Percentiles rank a stretch among this genome's conserved stretches.
Conservation (phyloP, 1,140 invertebrate genomes). For the Campoletis sonorensis region DNA sequence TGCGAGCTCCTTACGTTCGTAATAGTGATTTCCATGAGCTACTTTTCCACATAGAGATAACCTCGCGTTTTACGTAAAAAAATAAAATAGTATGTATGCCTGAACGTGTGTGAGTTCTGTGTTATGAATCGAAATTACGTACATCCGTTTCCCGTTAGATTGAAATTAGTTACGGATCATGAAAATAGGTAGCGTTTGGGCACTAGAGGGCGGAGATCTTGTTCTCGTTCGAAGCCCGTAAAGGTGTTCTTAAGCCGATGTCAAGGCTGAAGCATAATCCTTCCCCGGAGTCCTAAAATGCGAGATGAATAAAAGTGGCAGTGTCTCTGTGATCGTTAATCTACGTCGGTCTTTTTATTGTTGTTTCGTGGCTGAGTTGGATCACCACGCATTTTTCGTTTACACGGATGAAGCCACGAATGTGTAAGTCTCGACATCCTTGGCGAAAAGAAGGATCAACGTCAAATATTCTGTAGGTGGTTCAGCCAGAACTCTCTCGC, state of each 20-base stretch:
- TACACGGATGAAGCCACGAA: not conserved
- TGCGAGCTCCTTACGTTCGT: not conserved
- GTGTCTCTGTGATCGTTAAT: not conserved
- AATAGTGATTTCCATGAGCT: slow-evolving; percentile 38
- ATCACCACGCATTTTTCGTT: not conserved
- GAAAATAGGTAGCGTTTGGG: slow-evolving; percentile 6
- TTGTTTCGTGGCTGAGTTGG: not conserved
- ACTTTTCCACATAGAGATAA: slow-evolving; percentile 11
- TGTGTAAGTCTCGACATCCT: not conserved
- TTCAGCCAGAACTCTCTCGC: not conserved
- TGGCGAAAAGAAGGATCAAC: not conserved
- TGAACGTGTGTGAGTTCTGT: not conserved
- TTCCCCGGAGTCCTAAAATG: slow-evolving; percentile 23
- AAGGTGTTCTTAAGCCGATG: slow-evolving; percentile 23
- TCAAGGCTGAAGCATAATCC: slow-evolving; percentile 36
- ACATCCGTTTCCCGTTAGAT: slow-evolving; percentile 36
- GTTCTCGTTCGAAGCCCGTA: not conserved
- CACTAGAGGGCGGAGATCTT: not conserved
- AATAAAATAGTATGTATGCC: not conserved
- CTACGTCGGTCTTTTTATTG: not conserved
- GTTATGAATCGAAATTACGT: slow-evolving; percentile 16
- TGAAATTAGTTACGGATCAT: slow-evolving; percentile 40
- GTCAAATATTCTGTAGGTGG: not conserved
- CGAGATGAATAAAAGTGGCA: slow-evolving; percentile 1
- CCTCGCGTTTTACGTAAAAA: not conserved